phyloP scores from a whole-genome alignment of 2,888 invertebrate species.

The Xiphydria camelus region DNA sequence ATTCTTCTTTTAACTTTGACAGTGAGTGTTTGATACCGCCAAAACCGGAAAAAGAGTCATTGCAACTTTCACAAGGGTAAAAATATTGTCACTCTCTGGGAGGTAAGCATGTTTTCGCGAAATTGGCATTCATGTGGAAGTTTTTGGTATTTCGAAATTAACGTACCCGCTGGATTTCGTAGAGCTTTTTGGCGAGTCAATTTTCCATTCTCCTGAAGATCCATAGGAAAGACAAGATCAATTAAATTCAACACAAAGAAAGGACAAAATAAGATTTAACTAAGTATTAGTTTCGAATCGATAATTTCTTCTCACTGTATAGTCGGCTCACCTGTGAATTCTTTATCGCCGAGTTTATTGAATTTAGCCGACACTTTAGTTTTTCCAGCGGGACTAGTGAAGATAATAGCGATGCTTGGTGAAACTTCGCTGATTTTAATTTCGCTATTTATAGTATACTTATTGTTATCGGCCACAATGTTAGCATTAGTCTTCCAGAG shows the following conservation, averaged over 20 bases:
- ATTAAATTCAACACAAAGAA: background rate
- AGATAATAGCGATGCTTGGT: slow-evolving; percentile 63
- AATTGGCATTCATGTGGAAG: slow-evolving; percentile 64
- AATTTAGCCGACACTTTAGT: slow-evolving; percentile 57
- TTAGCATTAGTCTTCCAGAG: slow-evolving; percentile 52
- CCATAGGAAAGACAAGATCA: background rate
- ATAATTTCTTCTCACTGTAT: background rate
- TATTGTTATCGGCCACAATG: slow-evolving; percentile 63
- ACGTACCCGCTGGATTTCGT: slow-evolving; percentile 59
- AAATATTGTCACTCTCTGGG: too few species aligned
- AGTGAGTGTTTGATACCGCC: too few species aligned
- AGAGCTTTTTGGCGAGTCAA: slow-evolving; percentile 53
- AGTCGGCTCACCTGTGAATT: slow-evolving; percentile 61
- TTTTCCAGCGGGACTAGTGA: slow-evolving; percentile 61
- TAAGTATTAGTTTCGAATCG: background rate
- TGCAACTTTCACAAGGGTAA: too few species aligned
- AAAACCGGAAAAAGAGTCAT: too few species aligned
- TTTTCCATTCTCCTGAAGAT: slow-evolving; percentile 40
- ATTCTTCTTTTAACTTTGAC: slow-evolving; percentile 66
- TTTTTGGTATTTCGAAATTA: slow-evolving; percentile 66
- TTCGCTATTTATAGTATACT: slow-evolving; percentile 63
- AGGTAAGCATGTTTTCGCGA: slow-evolving; percentile 58
- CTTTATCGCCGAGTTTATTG: slow-evolving; percentile 61
- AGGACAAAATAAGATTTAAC: too few species aligned
- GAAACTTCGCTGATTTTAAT: slow-evolving; percentile 62